Evolutionary conservation across 2,888 invertebrate species (phyloP).

Genomic region (Dolichomitus sp.): DNA sequence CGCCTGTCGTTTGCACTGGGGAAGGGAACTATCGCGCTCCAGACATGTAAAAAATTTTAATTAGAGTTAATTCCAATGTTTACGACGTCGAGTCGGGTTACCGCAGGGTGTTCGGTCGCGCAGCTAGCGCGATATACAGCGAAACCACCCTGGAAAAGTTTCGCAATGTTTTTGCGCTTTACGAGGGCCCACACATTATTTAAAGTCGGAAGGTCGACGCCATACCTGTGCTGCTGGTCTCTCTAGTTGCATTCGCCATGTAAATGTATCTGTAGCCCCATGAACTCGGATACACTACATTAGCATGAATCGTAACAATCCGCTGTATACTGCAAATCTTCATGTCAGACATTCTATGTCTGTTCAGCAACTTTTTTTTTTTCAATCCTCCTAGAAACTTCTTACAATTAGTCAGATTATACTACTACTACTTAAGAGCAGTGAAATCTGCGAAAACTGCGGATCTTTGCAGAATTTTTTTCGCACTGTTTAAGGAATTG

Average conservation of each 20-base stretch:
- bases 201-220: constrained; percentile 51
- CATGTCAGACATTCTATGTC: background rate
- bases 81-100: constrained; percentile 55
- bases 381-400: no score
- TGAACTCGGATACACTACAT: constrained; percentile 21
- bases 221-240: constrained; percentile 2
- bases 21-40: constrained; percentile 34
- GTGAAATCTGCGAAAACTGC: no score
- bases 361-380: no score
- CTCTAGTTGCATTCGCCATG: constrained; percentile 26
- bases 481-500: no score
- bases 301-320: background rate
- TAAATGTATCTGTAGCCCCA: constrained; percentile 35
- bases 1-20: background rate
- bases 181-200: constrained; percentile 49
- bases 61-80: constrained; percentile 71
- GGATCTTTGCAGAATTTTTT: no score
- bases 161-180: constrained; percentile 61
- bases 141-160: constrained; percentile 60
- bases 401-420: no score
- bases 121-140: constrained; percentile 17
- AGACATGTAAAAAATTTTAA: constrained; percentile 60
- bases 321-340: background rate
- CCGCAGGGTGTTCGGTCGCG: constrained; percentile 14
- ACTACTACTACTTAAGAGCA: no score